These are phyloP conservation scores for Pelodytes ibericus DNA, from an alignment of 2,797 vertebrate genomes.

Conservation along the genomic window DNA sequence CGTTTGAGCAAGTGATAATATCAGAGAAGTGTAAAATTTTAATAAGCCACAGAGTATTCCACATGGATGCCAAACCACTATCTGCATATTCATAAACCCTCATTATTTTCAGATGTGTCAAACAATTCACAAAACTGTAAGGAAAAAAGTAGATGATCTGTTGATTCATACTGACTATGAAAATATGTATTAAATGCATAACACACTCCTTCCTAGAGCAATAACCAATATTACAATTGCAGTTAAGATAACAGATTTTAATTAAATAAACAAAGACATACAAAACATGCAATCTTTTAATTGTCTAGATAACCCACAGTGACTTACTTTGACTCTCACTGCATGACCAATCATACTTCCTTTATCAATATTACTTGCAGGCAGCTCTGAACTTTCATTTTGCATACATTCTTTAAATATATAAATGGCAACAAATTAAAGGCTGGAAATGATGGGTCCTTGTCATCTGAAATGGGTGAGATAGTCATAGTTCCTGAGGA, in stretches of 20 bases:
- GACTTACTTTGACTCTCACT: background rate
- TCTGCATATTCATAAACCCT: constrained; percentile 25
- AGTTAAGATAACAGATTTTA: background rate
- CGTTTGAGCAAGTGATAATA: constrained; percentile 31
- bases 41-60: constrained; percentile 39
- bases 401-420: too few relatives aligned
- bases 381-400: too few relatives aligned
- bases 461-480: too few relatives aligned
- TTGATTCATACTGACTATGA: background rate
- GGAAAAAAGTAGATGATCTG: constrained; percentile 1
- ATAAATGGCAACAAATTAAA: too few relatives aligned
- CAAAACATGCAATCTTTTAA: background rate
- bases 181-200: background rate
- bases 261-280: background rate
- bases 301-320: background rate
- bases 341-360: too few relatives aligned
- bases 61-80: constrained; percentile 29
- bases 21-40: constrained; percentile 50
- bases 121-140: constrained; percentile 9
- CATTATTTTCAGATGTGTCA: constrained; percentile 37
- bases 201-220: background rate
- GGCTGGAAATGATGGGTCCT: too few relatives aligned
- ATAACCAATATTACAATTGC: background rate
- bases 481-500: too few relatives aligned
- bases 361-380: too few relatives aligned